Percentiles rank a stretch among this genome's conserved stretches.
Evolutionary conservation across 64 coral and sea anemone species (phyloP).

Genomic region (Trachythela sp.): DNA sequence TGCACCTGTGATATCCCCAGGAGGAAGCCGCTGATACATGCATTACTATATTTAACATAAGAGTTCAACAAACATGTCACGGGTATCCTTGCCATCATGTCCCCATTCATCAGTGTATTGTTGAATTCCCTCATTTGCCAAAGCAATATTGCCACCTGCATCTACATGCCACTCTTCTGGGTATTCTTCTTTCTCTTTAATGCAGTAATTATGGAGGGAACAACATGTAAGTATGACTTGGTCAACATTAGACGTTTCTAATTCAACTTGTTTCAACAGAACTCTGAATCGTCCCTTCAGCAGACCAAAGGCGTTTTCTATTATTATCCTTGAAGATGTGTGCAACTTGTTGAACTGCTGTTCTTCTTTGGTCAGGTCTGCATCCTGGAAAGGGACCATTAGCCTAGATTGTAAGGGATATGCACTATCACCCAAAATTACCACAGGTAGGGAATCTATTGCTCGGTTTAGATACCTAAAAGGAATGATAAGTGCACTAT

Average conservation of each 20-base stretch:
- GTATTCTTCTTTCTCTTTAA: conserved; percentile 41
- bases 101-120: no score
- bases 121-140: no score
- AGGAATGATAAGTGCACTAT: neutral
- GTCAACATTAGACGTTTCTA: conserved; percentile 49
- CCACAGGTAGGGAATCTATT: conserved; percentile 4
- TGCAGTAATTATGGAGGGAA: conserved; percentile 50
- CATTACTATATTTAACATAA: no score
- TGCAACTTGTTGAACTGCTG: conserved; percentile 31
- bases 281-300: conserved; percentile 49
- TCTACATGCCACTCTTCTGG: conserved; percentile 55
- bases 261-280: conserved; percentile 36
- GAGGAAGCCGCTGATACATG: no score
- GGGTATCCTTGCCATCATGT: no score
- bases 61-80: no score
- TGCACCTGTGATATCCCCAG: no score
- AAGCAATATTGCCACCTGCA: no score
- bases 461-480: conserved; percentile 37
- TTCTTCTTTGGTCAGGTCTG: neutral
- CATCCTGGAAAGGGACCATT: conserved; percentile 35
- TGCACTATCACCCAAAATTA: conserved; percentile 47
- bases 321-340: conserved; percentile 30
- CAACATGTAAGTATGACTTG: conserved; percentile 47
- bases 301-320: conserved; percentile 49
- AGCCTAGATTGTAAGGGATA: conserved; percentile 43